Conservation (phyloP, 2,113 vertebrate species). For the Actenoides lindsayi region DNA sequence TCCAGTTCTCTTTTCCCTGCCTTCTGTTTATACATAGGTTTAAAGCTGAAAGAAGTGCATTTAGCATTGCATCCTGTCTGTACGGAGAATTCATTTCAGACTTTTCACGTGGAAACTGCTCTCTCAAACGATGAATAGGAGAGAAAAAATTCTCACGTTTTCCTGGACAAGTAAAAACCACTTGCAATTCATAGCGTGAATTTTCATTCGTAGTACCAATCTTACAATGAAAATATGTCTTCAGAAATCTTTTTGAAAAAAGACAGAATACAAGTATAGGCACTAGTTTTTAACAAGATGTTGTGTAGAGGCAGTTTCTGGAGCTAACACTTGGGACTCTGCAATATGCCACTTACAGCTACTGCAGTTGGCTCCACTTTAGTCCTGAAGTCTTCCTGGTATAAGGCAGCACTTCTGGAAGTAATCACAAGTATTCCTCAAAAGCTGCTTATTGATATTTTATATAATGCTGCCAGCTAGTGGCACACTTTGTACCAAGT, state of each 20-base stretch:
- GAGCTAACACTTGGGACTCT: background rate
- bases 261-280: background rate
- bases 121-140: background rate
- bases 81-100: background rate
- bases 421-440: background rate
- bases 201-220: background rate
- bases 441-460: slow-evolving; percentile 61
- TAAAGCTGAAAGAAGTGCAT: background rate
- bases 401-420: background rate
- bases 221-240: background rate
- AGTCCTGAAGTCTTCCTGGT: background rate
- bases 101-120: background rate
- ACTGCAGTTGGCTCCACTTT: background rate
- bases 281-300: background rate
- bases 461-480: slow-evolving; percentile 82
- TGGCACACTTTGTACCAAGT: slow-evolving; percentile 67
- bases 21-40: background rate
- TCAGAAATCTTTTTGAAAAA: background rate
- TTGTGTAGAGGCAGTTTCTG: background rate
- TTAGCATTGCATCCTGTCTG: background rate
- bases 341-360: background rate
- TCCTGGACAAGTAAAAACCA: background rate
- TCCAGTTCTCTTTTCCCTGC: background rate
- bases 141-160: background rate
- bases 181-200: background rate